Percentiles rank a stretch among this genome's conserved stretches.
These are phyloP conservation scores for Chrysotoxum bicinctum DNA, from an alignment of 2,888 invertebrate genomes.

Conservation along the genomic window DNA sequence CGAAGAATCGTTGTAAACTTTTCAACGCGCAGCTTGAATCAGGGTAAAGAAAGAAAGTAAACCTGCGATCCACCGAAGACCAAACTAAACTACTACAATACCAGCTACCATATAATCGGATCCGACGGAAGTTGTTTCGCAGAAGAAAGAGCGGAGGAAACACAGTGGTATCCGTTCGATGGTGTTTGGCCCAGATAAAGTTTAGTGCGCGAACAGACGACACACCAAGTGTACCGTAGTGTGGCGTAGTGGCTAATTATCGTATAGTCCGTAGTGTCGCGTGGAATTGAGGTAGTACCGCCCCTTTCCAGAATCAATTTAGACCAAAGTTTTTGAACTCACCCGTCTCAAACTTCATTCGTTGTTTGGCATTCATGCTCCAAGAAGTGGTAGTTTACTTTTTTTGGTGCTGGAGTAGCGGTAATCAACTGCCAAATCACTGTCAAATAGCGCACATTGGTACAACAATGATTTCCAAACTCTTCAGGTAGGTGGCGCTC, in stretches of 20 bases:
- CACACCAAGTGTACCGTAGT: constrained; percentile 48
- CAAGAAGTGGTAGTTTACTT: constrained; percentile 44
- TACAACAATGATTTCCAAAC: constrained; percentile 59
- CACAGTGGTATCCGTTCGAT: constrained; percentile 28
- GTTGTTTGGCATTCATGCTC: constrained; percentile 18
- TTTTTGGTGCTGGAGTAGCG: constrained; percentile 63
- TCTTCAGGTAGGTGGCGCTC: constrained; percentile 61
- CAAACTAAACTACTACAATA: neutral
- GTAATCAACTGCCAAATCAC: constrained; percentile 64
- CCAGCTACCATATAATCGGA: neutral
- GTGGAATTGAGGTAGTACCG: constrained; percentile 32
- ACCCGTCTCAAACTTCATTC: constrained; percentile 8
- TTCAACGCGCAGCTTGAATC: neutral
- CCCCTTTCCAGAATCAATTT: constrained; percentile 49
- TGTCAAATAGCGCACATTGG: constrained; percentile 56
- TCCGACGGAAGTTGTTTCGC: constrained; percentile 44
- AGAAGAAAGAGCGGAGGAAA: constrained; percentile 41
- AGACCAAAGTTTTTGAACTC: constrained; percentile 51
- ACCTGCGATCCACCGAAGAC: neutral
- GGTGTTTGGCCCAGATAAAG: constrained; percentile 60
- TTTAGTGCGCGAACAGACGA: constrained; percentile 45
- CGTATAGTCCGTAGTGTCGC: neutral
- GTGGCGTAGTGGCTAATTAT: constrained; percentile 28
- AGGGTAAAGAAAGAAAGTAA: constrained; percentile 63
- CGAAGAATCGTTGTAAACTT: neutral